Evolutionary conservation across 2,888 invertebrate genomes (phyloP).

Genomic region (Diadegma fenestrale): DNA sequence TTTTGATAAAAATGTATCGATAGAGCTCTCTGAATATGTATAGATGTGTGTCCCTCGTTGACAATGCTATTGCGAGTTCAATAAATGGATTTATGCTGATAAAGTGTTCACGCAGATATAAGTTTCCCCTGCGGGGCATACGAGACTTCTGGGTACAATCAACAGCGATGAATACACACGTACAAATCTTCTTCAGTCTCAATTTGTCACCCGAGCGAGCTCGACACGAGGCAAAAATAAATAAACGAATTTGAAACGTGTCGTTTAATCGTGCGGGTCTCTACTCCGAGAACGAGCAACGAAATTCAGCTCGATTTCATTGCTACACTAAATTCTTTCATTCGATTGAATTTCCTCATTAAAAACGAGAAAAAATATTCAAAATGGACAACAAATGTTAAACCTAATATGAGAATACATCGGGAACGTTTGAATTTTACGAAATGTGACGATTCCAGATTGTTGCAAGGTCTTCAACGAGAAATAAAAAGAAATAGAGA

Average conservation of each 20-base stretch:
- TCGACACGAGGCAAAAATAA: slow-evolving; percentile 30
- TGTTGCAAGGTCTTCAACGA: neutral
- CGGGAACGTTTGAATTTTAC: neutral
- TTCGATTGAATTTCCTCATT: neutral
- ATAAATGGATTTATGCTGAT: slow-evolving; percentile 64
- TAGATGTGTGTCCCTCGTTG: neutral
- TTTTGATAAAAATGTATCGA: neutral
- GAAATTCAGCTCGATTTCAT: neutral
- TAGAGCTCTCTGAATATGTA: neutral
- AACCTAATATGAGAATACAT: neutral
- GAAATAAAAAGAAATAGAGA: no score
- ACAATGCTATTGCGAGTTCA: slow-evolving; percentile 18
- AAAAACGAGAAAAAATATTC: neutral
- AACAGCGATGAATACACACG: neutral
- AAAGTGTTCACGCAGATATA: slow-evolving; percentile 37
- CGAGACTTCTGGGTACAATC: slow-evolving; percentile 6
- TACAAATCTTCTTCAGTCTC: slow-evolving; percentile 48
- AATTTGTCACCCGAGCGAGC: slow-evolving; percentile 45
- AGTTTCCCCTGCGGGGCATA: neutral
- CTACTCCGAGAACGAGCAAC: neutral
- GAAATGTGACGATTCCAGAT: neutral
- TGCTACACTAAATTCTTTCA: neutral
- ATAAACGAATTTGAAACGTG: slow-evolving; percentile 34
- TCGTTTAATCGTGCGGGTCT: slow-evolving; percentile 2
- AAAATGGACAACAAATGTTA: neutral